A percentile compares a stretch with the other conserved stretches of the same genome.
These are phyloP conservation scores for Pipistrellus pipistrellus DNA, from an alignment of 2,797 vertebrate species.

Conservation along the genomic window DNA sequence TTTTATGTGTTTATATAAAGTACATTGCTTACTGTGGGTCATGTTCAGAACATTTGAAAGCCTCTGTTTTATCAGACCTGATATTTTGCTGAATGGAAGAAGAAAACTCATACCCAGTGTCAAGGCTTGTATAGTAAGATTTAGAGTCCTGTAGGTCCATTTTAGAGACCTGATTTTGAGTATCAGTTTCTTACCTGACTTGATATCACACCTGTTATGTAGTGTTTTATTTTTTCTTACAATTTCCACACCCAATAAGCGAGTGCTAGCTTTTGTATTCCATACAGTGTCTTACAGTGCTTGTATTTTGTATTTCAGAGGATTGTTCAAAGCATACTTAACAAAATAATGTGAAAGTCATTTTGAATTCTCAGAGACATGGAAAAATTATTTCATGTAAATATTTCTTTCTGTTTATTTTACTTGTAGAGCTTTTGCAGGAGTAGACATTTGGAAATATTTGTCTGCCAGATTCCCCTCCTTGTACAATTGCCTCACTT, in stretches of 20 bases:
- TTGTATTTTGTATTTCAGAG: constrained; percentile 51
- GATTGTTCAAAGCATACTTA: constrained; percentile 38
- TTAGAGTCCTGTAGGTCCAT: neutral
- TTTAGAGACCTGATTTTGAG: neutral
- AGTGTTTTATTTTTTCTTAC: neutral
- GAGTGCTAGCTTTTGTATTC: constrained; percentile 43
- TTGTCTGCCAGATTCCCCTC: neutral
- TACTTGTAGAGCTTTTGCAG: constrained; percentile 57
- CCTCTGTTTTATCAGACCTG: neutral
- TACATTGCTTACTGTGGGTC: neutral
- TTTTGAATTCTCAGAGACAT: constrained; percentile 48
- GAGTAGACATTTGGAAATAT: constrained; percentile 16
- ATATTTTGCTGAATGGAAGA: neutral
- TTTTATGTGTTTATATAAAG: neutral
- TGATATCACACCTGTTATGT: neutral
- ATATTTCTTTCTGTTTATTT: constrained; percentile 39
- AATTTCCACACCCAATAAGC: neutral
- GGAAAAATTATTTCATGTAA: constrained; percentile 39
- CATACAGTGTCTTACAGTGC: neutral
- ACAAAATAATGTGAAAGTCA: constrained; percentile 38
- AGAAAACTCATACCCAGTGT: neutral
- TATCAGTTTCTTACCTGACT: neutral
- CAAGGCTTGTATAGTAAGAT: neutral
- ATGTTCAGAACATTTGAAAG: constrained; percentile 19
- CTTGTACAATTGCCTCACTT: neutral